These are phyloP conservation scores for Poeciliopsis retropinna DNA, from an alignment of 2,113 vertebrate species.

Conservation along the genomic window DNA sequence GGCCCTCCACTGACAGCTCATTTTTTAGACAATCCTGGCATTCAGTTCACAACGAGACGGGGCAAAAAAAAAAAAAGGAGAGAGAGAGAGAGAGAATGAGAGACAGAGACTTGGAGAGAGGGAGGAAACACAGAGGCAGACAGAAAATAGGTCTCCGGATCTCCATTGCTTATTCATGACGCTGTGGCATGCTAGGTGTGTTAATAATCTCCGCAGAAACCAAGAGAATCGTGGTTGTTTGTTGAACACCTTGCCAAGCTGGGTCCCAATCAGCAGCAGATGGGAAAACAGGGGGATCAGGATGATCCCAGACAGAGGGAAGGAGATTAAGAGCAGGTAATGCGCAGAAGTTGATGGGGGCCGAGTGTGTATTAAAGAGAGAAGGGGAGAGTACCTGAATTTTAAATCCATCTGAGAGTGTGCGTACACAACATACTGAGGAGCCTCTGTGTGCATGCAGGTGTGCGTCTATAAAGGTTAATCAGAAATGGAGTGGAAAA, in stretches of 20 bases:
- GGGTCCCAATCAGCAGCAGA: slow-evolving; percentile 65
- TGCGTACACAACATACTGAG: slow-evolving; percentile 42
- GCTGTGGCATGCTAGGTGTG: slow-evolving; percentile 76
- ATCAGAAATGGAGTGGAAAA: slow-evolving; percentile 47
- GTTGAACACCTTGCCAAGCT: slow-evolving; percentile 74
- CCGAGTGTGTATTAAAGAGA: slow-evolving; percentile 67
- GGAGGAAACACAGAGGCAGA: slow-evolving; percentile 55
- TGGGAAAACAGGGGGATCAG: slow-evolving; percentile 74
- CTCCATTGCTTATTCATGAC: slow-evolving; percentile 82
- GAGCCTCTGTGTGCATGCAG: slow-evolving; percentile 28
- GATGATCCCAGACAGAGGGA: slow-evolving; percentile 70
- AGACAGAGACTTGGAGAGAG: slow-evolving; percentile 32
- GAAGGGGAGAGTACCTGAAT: slow-evolving; percentile 63
- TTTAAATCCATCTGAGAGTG: slow-evolving; percentile 62
- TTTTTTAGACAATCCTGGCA: slow-evolving; percentile 81
- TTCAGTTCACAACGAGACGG: slow-evolving; percentile 69
- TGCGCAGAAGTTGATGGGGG: slow-evolving; percentile 70
- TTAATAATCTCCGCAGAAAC: slow-evolving; percentile 82
- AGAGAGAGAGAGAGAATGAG: slow-evolving; percentile 24
- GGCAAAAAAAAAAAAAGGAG: slow-evolving; percentile 20
- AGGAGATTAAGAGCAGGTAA: slow-evolving; percentile 78
- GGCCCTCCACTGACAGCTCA: slow-evolving; percentile 80
- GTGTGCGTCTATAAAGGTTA: slow-evolving; percentile 70
- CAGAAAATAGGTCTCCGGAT: slow-evolving; percentile 73
- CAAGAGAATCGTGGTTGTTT: slow-evolving; percentile 79